These are phyloP conservation scores for Hipposideros larvatus DNA, from an alignment of 2,797 vertebrate genomes.

Conservation along the genomic window DNA sequence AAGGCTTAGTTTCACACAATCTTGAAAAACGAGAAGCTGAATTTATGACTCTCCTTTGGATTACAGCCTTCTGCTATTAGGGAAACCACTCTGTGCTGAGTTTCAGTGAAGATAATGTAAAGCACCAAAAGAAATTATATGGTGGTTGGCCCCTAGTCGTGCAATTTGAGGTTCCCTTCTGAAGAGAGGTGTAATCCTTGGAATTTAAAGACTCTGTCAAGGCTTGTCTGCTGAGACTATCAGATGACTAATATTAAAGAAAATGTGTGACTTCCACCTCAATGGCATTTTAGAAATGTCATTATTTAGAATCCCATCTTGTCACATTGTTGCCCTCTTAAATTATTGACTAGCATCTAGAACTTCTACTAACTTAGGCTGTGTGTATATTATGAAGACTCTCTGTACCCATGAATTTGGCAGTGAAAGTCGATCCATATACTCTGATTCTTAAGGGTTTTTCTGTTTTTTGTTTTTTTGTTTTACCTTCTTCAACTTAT, in stretches of 20 bases:
- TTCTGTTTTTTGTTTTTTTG: no score
- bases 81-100: neutral
- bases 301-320: neutral
- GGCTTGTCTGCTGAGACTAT: neutral
- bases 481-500: neutral
- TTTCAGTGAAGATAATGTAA: neutral
- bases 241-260: neutral
- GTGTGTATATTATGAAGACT: neutral
- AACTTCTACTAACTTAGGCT: neutral
- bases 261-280: neutral
- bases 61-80: neutral
- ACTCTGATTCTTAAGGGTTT: neutral
- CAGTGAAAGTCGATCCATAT: neutral
- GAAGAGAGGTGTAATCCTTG: neutral
- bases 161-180: slow-evolving; percentile 28
- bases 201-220: slow-evolving; percentile 33
- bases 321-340: neutral
- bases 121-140: neutral
- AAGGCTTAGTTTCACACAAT: neutral
- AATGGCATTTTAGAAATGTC: slow-evolving; percentile 26
- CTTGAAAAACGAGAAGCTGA: slow-evolving; percentile 6
- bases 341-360: neutral
- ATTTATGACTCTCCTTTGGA: neutral
- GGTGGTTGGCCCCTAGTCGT: neutral
- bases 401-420: neutral